Percentiles rank a stretch among this genome's conserved stretches.
These are phyloP conservation scores for Aelia acuminata DNA, from an alignment of 2,888 invertebrate species.

Conservation along the genomic window DNA sequence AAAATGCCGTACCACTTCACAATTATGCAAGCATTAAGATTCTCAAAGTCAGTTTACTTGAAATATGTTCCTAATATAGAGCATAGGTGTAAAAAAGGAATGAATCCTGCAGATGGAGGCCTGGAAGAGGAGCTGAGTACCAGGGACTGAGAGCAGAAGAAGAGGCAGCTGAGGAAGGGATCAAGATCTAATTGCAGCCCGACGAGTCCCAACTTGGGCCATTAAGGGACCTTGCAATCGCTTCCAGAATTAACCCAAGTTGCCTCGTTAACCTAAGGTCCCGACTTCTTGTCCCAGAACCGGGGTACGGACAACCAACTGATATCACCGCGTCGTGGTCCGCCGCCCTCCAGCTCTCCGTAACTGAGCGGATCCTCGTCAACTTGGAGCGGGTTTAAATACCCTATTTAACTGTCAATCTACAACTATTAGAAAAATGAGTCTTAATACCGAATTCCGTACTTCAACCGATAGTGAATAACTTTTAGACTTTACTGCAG, in stretches of 20 bases:
- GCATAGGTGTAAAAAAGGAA: too few relatives aligned
- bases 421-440: too few relatives aligned
- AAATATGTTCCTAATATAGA: too few relatives aligned
- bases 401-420: too few relatives aligned
- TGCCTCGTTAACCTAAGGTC: constrained; percentile 1
- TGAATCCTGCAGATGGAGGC: too few relatives aligned
- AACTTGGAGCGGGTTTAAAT: background rate
- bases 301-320: background rate
- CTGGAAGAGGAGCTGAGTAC: background rate
- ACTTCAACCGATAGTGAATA: too few relatives aligned
- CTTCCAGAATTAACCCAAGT: background rate
- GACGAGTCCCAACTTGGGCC: background rate
- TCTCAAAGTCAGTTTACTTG: too few relatives aligned
- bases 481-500: too few relatives aligned
- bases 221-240: background rate
- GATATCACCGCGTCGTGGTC: background rate
- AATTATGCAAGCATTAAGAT: too few relatives aligned
- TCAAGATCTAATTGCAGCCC: background rate
- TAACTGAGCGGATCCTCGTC: background rate
- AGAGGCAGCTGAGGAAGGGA: background rate
- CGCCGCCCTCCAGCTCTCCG: background rate
- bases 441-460: too few relatives aligned
- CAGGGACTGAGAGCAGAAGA: background rate
- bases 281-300: background rate
- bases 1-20: too few relatives aligned